Conservation (phyloP, 2,113 vertebrate species). For the Psilopogon haemacephalus region DNA sequence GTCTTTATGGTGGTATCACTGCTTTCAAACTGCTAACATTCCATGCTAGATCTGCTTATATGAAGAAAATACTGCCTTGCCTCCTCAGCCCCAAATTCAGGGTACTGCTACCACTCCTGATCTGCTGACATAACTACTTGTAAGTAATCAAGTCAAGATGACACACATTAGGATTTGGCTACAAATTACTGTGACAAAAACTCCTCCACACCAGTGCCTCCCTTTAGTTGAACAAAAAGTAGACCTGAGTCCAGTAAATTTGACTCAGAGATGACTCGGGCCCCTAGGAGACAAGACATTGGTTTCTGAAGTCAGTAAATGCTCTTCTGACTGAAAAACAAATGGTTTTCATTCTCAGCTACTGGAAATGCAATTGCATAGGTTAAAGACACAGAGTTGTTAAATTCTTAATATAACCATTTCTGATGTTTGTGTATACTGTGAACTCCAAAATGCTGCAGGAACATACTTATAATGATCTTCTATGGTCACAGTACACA, state of each 20-base stretch:
- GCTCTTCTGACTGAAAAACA: neutral
- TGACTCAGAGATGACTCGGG: neutral
- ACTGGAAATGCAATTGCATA: neutral
- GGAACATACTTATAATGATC: neutral
- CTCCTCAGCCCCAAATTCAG: neutral
- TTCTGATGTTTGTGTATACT: neutral
- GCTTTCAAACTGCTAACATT: neutral
- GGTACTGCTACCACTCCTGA: neutral
- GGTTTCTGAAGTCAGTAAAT: neutral
- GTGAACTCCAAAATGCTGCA: neutral
- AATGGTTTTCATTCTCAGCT: neutral
- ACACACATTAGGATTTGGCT: neutral
- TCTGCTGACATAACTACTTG: neutral
- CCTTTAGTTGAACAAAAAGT: neutral
- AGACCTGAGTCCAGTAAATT: neutral
- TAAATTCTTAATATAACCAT: neutral
- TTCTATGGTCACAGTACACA: neutral
- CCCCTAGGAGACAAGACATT: neutral
- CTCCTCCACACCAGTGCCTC: neutral
- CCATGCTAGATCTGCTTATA: neutral
- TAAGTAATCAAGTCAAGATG: neutral
- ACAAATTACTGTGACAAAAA: neutral
- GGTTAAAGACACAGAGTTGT: neutral
- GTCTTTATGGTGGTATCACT: neutral
- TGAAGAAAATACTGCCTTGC: neutral